phyloP scores from a whole-genome alignment of 2,888 invertebrate species.

The Philopedon plagiatum region DNA sequence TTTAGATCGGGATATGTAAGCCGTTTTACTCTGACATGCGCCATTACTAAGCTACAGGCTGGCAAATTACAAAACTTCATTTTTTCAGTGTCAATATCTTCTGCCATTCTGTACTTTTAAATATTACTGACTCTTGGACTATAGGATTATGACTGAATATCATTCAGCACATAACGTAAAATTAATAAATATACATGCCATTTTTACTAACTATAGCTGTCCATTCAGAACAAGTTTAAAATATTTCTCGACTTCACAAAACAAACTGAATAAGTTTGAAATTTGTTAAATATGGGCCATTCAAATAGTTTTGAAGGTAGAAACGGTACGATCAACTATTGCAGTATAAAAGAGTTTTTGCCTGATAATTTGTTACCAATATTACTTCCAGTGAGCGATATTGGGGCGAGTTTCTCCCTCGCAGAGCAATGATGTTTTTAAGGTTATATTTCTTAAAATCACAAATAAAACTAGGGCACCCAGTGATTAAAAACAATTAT shows the following conservation, averaged over 20 bases:
- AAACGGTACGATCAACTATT: background rate
- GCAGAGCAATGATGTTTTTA: conserved; percentile 10
- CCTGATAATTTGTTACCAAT: background rate
- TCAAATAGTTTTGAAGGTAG: background rate
- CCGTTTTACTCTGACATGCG: too few species aligned
- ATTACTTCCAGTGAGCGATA: background rate
- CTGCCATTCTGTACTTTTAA: too few species aligned
- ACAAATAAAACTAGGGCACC: conserved; percentile 27
- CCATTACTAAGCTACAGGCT: too few species aligned
- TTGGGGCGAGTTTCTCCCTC: background rate
- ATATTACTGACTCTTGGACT: too few species aligned
- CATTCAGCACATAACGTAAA: conserved; percentile 3
- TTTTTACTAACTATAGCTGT: background rate
- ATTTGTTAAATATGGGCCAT: background rate
- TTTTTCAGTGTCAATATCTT: too few species aligned
- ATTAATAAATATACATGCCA: background rate
- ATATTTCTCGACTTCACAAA: too few species aligned
- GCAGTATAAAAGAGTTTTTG: too few species aligned
- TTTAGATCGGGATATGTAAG: too few species aligned
- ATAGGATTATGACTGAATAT: background rate
- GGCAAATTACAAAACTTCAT: too few species aligned
- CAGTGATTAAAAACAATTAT: conserved; percentile 19
- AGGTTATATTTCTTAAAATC: conserved; percentile 22
- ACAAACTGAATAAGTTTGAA: too few species aligned
- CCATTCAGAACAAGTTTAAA: background rate